Percentiles rank a stretch among this genome's conserved stretches.
Conservation (phyloP, 2,888 invertebrate species). For the Ectobius pallidus region DNA sequence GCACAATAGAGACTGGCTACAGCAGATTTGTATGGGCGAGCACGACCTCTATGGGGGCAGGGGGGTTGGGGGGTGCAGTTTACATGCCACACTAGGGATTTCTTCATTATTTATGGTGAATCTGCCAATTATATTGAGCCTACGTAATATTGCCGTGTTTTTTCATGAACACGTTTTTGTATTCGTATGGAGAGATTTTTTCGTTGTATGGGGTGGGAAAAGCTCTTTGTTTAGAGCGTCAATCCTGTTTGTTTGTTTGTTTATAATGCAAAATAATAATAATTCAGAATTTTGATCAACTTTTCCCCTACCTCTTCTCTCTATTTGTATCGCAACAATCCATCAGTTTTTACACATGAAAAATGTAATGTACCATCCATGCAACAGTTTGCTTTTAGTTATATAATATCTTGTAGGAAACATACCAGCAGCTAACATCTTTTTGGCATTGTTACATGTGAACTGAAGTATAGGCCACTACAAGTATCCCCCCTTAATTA, state of each 20-base stretch:
- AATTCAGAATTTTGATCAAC: conserved; percentile 31
- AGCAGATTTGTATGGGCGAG: conserved; percentile 14
- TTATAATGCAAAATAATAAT: conserved; percentile 28
- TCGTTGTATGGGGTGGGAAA: background rate
- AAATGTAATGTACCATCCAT: too few relatives aligned
- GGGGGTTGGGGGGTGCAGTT: conserved; percentile 15
- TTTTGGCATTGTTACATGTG: too few relatives aligned
- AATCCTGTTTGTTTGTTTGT: conserved; percentile 26
- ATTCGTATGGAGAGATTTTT: background rate
- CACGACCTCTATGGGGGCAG: background rate
- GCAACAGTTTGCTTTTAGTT: too few relatives aligned
- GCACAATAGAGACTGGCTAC: background rate
- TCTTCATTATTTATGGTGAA: conserved; percentile 30
- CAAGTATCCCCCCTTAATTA: too few relatives aligned
- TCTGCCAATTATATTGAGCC: conserved; percentile 28
- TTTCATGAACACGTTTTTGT: conserved; percentile 28
- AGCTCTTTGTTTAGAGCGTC: conserved; percentile 23
- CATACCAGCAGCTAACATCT: too few relatives aligned
- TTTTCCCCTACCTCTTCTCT: background rate
- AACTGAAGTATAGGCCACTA: too few relatives aligned
- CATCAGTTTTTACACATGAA: background rate
- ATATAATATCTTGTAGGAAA: too few relatives aligned
- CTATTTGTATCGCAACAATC: background rate
- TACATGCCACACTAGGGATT: conserved; percentile 21
- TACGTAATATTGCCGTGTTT: conserved; percentile 27